Conservation (phyloP, 2,888 invertebrate genomes). For the Coronaproctus castanopsis region DNA sequence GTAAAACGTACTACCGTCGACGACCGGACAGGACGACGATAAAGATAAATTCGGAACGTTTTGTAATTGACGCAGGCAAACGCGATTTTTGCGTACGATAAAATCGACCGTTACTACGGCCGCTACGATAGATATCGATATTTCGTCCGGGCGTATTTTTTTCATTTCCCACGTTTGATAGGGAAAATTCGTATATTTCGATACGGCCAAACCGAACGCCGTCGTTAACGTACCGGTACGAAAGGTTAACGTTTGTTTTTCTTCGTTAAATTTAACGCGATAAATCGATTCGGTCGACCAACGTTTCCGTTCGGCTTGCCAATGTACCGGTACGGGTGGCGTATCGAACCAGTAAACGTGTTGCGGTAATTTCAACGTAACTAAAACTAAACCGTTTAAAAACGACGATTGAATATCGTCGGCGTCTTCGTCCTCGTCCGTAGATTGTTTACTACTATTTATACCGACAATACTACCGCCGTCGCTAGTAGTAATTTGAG, state of each 20-base stretch:
- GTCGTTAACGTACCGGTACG: constrained; percentile 49
- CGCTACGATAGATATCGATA: constrained; percentile 27
- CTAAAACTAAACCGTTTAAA: constrained; percentile 46
- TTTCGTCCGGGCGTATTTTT: constrained; percentile 36
- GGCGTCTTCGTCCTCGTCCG: constrained; percentile 37
- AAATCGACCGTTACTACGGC: constrained; percentile 37
- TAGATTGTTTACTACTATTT: constrained; percentile 6
- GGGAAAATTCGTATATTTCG: constrained; percentile 57
- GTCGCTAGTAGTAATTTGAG: constrained; percentile 23
- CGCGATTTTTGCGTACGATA: constrained; percentile 22
- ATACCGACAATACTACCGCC: too few species aligned
- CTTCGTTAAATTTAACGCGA: constrained; percentile 56
- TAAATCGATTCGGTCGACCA: constrained; percentile 56
- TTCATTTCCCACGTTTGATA: constrained; percentile 70
- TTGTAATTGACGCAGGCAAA: constrained; percentile 32
- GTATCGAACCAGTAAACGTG: constrained; percentile 59
- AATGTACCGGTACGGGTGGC: constrained; percentile 46
- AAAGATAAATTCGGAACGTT: constrained; percentile 28
- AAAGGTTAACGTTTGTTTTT: constrained; percentile 50
- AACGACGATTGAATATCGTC: constrained; percentile 33
- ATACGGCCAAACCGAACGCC: constrained; percentile 50
- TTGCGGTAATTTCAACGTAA: constrained; percentile 47
- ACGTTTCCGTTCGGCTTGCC: constrained; percentile 35
- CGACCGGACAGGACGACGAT: too few species aligned
- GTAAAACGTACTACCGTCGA: constrained; percentile 39